Conservation (phyloP, 2,113 vertebrate species). For the Scatophagus argus region DNA sequence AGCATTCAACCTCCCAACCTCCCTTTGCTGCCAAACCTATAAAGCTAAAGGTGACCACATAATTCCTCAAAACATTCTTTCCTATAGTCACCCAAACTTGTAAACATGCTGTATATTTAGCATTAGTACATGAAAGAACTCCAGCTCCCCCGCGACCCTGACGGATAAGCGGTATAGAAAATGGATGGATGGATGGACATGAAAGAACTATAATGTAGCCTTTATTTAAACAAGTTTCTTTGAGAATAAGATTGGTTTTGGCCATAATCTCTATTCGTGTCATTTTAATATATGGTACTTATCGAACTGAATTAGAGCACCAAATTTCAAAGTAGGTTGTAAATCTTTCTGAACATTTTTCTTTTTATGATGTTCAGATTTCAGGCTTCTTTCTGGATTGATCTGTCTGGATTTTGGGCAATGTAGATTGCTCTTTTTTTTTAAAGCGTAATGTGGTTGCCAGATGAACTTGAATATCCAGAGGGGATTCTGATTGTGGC, state of each 20-base stretch:
- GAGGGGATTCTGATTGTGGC: constrained; percentile 16
- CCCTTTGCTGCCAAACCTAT: not conserved
- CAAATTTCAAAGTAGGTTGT: constrained; percentile 26
- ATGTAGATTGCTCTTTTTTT: not conserved
- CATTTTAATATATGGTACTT: constrained; percentile 1
- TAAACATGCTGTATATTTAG: constrained; percentile 22
- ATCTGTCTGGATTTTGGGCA: not conserved
- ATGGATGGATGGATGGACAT: no score
- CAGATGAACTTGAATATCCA: constrained; percentile 6
- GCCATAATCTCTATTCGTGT: not conserved
- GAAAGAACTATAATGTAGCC: constrained; percentile 28
- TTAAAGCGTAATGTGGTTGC: not conserved
- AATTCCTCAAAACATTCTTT: constrained; percentile 14
- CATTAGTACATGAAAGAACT: no score
- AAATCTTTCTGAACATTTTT: constrained; percentile 10
- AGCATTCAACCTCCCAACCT: not conserved
- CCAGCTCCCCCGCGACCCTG: no score
- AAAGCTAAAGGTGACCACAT: constrained; percentile 39
- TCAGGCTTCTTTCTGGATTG: constrained; percentile 22
- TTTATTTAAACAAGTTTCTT: constrained; percentile 10
- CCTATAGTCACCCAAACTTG: constrained; percentile 14
- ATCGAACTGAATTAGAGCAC: not conserved
- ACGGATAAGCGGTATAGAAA: no score
- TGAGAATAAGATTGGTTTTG: not conserved
- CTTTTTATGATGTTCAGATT: constrained; percentile 15